Evolutionary conservation across 2,113 vertebrate genomes (phyloP).

Genomic region (Hylia prasina): DNA sequence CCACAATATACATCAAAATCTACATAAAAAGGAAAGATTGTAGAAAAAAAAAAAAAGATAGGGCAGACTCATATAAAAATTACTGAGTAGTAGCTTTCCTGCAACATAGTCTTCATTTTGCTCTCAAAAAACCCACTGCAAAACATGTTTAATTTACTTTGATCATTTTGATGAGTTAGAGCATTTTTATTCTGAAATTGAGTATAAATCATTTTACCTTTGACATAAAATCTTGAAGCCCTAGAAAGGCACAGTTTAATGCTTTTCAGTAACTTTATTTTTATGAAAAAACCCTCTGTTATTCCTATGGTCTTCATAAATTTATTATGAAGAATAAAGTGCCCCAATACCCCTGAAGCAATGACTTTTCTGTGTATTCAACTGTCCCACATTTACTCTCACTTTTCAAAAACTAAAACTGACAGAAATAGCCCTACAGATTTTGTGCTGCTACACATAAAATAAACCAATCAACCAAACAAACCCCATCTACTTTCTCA

Average conservation of each 20-base stretch:
- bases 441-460: not conserved
- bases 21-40: not conserved
- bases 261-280: not conserved
- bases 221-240: not conserved
- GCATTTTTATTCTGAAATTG: not conserved
- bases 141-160: not conserved
- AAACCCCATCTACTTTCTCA: not conserved
- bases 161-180: not conserved
- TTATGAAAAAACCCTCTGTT: accelerated
- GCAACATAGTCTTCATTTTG: not conserved
- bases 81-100: not conserved
- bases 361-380: not conserved
- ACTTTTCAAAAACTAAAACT: not conserved
- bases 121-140: not conserved
- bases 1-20: not conserved
- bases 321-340: not conserved
- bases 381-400: not conserved
- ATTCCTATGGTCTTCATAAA: not conserved
- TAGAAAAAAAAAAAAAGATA: not conserved
- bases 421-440: not conserved
- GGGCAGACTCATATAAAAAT: not conserved
- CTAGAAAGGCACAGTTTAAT: not conserved
- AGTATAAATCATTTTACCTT: not conserved
- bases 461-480: not conserved
- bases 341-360: not conserved